Evolutionary conservation across 2,797 vertebrate genomes (phyloP), one percentile per base, ranked within the genome.

Genomic region (Melanotaenia trifasciata): DNA sequence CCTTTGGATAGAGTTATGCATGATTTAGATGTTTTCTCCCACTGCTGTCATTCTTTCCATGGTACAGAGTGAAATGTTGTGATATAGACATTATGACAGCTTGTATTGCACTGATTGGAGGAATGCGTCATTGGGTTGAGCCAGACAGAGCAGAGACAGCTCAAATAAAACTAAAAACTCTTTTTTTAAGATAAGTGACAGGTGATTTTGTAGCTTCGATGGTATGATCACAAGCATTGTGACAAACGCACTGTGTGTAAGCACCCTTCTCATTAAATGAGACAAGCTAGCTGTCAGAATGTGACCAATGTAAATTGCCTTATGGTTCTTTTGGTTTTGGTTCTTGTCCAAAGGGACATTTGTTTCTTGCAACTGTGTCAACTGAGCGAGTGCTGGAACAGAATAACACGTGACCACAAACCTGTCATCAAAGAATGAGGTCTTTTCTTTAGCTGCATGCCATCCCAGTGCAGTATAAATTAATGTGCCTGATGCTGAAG

Each of bases 361-460:
- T 67, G 70, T 68, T 83, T 87, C 77, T 40, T 62, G 13, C 26
- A 54, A 45, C 24, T 53, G n/a, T 67, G 58, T 81, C 61, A 64
- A 58, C 28, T 58, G 33, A 60, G 13, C 4, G 43, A 58, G 38
- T 9, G 36, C 18, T 40, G 38, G 38, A 40, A 40, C 38, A 40
- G 13, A 40, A 7, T 16, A 40, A 38, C 3, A 60, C 18, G 33
- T 58, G 61, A 78, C 58, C 61, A 28, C 71, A 81, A 38, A 65
- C 4, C 3, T 71, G 57, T 70, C 45, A n/a, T 66, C 28, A 75
- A 35, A 43, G 54, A 24, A 0, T 12, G 22, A 51, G 24, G 5
- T 58, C 22, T 70, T 33, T 32, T 65, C 32, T 26, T 24, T 40
- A 66, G 28, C 72, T 56, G 12, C 32, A 3, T 36, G 58, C 3